phyloP scores from a whole-genome alignment of 2,113 vertebrate species.

The Meleagris gallopavo region DNA sequence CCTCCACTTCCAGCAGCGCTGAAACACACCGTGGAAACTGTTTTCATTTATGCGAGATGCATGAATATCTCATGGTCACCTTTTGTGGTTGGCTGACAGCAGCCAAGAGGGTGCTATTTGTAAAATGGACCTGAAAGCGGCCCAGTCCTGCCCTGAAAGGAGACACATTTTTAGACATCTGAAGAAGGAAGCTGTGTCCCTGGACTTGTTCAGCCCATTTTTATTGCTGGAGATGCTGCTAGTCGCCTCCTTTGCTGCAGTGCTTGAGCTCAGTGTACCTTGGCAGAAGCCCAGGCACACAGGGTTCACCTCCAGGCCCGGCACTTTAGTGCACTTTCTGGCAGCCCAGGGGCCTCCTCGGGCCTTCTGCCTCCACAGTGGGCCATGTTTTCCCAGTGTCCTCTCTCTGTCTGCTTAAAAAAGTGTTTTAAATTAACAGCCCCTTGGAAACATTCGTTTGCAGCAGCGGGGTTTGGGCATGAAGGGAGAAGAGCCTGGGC shows the following conservation, averaged over 20 bases:
- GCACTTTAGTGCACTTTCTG: background rate
- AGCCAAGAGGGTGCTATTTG: rapidly evolving
- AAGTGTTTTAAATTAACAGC: background rate
- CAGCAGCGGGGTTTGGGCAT: background rate
- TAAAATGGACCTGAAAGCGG: background rate
- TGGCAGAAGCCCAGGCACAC: background rate
- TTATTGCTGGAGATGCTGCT: rapidly evolving
- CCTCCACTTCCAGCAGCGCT: background rate
- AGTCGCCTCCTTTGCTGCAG: background rate
- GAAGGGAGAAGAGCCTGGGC: background rate
- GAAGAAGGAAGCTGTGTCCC: background rate
- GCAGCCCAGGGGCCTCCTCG: rapidly evolving
- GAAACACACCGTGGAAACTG: rapidly evolving
- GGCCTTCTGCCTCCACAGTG: background rate
- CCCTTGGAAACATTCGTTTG: background rate
- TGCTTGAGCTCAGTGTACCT: background rate
- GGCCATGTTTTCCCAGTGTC: background rate
- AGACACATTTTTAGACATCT: background rate
- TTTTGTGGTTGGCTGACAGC: background rate
- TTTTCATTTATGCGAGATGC: rapidly evolving
- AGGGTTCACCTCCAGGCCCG: background rate
- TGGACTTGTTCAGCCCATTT: background rate
- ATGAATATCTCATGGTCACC: background rate
- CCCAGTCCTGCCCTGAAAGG: background rate
- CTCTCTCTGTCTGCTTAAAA: background rate